Evolutionary conservation across 2,113 vertebrate species (phyloP), one percentile per base, ranked within the genome.

Genomic region (Stercorarius parasiticus): DNA sequence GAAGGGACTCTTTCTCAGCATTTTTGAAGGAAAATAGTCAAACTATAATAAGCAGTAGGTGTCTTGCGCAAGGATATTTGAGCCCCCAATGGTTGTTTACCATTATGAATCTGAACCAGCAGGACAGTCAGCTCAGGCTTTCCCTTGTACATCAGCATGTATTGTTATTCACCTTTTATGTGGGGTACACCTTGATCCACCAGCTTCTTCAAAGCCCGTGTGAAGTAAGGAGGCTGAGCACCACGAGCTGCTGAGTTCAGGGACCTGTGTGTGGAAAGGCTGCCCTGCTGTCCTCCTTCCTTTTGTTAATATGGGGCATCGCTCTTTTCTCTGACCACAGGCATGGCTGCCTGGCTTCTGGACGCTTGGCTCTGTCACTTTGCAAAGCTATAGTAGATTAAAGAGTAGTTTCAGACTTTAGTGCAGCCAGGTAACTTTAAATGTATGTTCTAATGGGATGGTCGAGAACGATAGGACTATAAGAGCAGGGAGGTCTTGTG

Each of bases 101-200:
- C 30, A 4, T 59, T n/a, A 13, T 5, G 42, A 70, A 58, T 78
- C 9, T 83, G 81, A 91, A 27, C 38, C 53, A 72, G 18, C 36
- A 32, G 27, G 52, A 56, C 47, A 43, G 32, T 65, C 61, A 76
- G 34, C 64, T 93, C 73, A 53, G 29, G 21, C 59, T 78, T 45
- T 50, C 64, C 42, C 56, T 74, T 0, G 0, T 81, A 67, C 26
- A 56, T 50, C 65, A 69, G 36, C 42, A 11, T 2, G 0, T 32
- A 6, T 13, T 50, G 45, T 55, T 90, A 32, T 14, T 55, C 36
- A 52, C 36, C 58, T 76, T 82, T 79, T 29, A 40, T 23, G 42
- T 62, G 45, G 21, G 69, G 38, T 58, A 42, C 12, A 9, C 59
- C 30, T 86, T 89, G 59, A 84, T 72, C 61, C 66, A 49, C 47